Evolutionary conservation across 2,888 invertebrate species (phyloP).

Genomic region (Hyposoter didymator): DNA sequence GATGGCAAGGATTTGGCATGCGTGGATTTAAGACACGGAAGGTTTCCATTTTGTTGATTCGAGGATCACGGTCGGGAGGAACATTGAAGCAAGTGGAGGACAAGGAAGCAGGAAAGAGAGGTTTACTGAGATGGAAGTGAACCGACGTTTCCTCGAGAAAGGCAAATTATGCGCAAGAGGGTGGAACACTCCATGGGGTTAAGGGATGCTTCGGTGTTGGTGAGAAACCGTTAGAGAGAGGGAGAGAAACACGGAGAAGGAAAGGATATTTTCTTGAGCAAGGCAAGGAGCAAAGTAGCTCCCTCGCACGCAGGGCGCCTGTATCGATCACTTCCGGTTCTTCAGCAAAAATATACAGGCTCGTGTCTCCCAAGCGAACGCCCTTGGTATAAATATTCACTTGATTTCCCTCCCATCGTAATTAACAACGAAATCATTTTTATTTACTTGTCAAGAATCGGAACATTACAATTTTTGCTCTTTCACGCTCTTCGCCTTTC

Average conservation of each 20-base stretch:
- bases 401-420: background rate
- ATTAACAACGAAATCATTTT: background rate
- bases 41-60: constrained; percentile 46
- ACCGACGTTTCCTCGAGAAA: constrained; percentile 39
- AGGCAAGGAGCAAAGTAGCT: constrained; percentile 31
- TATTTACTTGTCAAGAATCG: too few relatives aligned
- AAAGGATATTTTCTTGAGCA: constrained; percentile 7
- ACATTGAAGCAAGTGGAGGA: constrained; percentile 21
- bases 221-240: constrained; percentile 1
- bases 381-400: background rate
- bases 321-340: constrained; percentile 61
- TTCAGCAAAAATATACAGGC: background rate
- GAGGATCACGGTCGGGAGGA: background rate
- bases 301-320: constrained; percentile 35
- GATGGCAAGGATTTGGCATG: constrained; percentile 5
- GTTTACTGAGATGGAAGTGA: constrained; percentile 1
- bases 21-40: constrained; percentile 38
- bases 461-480: background rate
- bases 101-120: background rate
- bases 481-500: background rate
- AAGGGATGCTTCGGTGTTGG: constrained; percentile 13
- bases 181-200: constrained; percentile 17
- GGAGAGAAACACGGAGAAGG: background rate
- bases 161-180: constrained; percentile 58
- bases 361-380: background rate